Conservation (phyloP, 2,888 invertebrate genomes). For the Prenolepis imparis region DNA sequence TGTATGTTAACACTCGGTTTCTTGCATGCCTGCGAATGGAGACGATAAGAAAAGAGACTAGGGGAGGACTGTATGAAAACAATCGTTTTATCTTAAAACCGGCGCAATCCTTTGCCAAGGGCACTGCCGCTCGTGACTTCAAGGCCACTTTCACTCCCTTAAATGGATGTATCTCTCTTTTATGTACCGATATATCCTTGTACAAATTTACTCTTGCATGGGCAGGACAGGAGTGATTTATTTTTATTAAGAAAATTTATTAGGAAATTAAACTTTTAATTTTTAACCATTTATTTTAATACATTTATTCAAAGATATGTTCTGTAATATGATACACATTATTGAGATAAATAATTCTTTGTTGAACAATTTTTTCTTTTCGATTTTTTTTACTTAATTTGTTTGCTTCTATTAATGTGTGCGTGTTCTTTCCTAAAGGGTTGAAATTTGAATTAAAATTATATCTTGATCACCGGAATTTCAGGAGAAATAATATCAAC, state of each 20-base stretch:
- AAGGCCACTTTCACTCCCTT: conserved; percentile 28
- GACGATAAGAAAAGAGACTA: conserved; percentile 22
- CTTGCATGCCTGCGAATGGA: background rate
- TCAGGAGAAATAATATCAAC: background rate
- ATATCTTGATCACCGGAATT: background rate
- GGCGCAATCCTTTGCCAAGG: conserved; percentile 23
- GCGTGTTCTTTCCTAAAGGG: background rate
- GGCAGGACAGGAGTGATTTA: background rate
- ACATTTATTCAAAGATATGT: background rate
- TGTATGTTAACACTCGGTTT: conserved; percentile 11
- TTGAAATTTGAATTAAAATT: background rate
- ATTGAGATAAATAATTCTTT: background rate
- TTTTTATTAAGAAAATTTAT: background rate
- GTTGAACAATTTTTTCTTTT: background rate
- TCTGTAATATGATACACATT: background rate
- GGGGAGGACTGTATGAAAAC: conserved; percentile 1
- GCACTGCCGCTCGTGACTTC: background rate
- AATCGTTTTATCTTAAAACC: conserved; percentile 13
- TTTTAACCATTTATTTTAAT: background rate
- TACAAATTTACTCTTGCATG: background rate
- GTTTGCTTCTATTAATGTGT: background rate
- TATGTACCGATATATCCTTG: background rate
- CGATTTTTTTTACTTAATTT: background rate
- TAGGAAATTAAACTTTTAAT: background rate
- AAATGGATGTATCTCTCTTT: conserved; percentile 1